Base-by-base conservation (phyloP, 2,113 vertebrate species). In the Thomomys bottae region DNA sequence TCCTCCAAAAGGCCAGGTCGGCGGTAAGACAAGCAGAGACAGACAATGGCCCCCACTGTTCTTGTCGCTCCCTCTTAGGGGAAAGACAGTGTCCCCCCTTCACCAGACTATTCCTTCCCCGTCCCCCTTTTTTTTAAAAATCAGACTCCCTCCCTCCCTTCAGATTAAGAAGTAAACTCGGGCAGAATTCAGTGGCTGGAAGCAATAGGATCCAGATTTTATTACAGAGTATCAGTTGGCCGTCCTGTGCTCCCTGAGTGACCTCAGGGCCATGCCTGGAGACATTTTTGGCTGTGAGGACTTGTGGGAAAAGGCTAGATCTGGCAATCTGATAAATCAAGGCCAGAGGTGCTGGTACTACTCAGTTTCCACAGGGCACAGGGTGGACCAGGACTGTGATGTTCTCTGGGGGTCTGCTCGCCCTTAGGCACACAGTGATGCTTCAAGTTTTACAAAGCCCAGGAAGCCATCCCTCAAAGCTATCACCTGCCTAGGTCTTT, bases 1-100 rank as follows among this genome's bases (percentile, higher is more conserved):
- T 73, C 67, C 87, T 76, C 63, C 81, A 81, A 79, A 94, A 81
- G 94, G 73, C 42, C 81, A 96, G 92, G 92, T 90, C 95, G 49
- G 66, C 61, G 0, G 36, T 20, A 36, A 93, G 6, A 91, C n/a
- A 79, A 83, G 77, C 54, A 18, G 15, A 21, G 38, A 78, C 18
- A 34, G 57, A 94, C 88, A 96, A 90, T 26, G 75, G 87, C n/a
- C 38, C 59, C 2, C 7, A 6, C 76, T 89, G 87, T 92, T 61
- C 32, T 40, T 0, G 40, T 5, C 0, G 21, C n/a, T 14, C 64
- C 79, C 75, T 87, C 61, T 72, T 80, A 15, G 45, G 45, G 45
- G 6, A 45, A 45, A 11, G 45, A 45, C 45, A 45, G 45, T 11
- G 11, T 8, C 49, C 49, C 49, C 49, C 15, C 49, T 45, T 45